phyloP scores from a whole-genome alignment of 2,113 vertebrate species.

The Neofelis nebulosa region DNA sequence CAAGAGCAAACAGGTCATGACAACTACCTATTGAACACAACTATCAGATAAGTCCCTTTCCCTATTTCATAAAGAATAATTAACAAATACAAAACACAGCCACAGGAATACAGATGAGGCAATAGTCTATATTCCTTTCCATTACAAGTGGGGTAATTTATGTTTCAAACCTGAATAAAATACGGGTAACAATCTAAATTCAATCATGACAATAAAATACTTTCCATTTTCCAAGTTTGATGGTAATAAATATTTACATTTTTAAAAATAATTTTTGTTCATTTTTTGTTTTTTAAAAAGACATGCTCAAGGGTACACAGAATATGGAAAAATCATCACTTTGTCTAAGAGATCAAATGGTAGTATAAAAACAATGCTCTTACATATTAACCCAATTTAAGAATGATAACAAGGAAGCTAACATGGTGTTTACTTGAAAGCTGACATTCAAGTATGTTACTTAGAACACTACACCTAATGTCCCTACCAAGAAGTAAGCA shows the following conservation, averaged over 20 bases:
- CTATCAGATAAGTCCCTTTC: background rate
- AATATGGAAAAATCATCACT: constrained; percentile 68
- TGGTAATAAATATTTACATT: constrained; percentile 73
- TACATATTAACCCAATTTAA: constrained; percentile 70
- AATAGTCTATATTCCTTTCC: constrained; percentile 63
- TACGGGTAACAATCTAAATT: constrained; percentile 71
- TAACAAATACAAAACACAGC: constrained; percentile 57
- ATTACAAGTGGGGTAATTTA: constrained; percentile 51
- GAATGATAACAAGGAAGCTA: constrained; percentile 66
- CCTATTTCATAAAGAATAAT: constrained; percentile 47
- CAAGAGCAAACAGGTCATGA: constrained; percentile 29
- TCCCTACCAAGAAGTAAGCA: constrained; percentile 75
- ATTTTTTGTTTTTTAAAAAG: constrained; percentile 80
- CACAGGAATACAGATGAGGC: constrained; percentile 53
- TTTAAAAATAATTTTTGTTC: constrained; percentile 78
- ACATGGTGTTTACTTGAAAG: constrained; percentile 66
- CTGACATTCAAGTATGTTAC: constrained; percentile 72
- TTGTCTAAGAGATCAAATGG: constrained; percentile 60
- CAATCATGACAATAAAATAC: constrained; percentile 75
- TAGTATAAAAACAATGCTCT: constrained; percentile 72
- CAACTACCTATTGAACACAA: background rate
- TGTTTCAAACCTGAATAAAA: constrained; percentile 73
- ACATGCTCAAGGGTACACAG: constrained; percentile 76
- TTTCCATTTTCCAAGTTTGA: constrained; percentile 63
- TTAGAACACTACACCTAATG: constrained; percentile 70